phyloP scores from a whole-genome alignment of 2,888 invertebrate species.

The Microctonus brassicae region DNA sequence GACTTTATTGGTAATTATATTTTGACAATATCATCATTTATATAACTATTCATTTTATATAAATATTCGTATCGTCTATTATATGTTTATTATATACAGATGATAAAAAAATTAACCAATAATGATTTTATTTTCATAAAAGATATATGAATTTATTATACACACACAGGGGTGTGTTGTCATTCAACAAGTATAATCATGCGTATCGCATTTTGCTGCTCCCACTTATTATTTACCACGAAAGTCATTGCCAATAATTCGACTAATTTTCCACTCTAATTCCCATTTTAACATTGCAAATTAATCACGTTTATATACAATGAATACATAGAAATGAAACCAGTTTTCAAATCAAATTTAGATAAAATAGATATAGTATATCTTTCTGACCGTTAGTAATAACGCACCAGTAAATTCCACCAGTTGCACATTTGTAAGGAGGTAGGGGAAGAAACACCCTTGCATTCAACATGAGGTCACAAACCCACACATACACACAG shows the following conservation, averaged over 20 bases:
- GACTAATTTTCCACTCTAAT: neutral
- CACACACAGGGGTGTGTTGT: constrained; percentile 16
- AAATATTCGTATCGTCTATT: too few relatives aligned
- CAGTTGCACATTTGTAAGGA: constrained; percentile 57
- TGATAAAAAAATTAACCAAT: too few relatives aligned
- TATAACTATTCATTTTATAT: too few relatives aligned
- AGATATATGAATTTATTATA: too few relatives aligned
- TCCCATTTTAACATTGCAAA: neutral
- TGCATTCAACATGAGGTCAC: constrained; percentile 32
- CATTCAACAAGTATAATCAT: constrained; percentile 12
- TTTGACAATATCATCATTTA: too few relatives aligned
- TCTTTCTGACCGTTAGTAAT: neutral
- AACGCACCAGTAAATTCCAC: constrained; percentile 54
- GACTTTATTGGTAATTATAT: constrained; percentile 83
- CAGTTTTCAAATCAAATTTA: neutral
- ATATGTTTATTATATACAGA: too few relatives aligned
- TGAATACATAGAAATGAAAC: neutral
- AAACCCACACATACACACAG: constrained; percentile 12
- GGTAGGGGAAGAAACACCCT: constrained; percentile 37
- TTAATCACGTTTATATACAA: neutral
- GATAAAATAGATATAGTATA: neutral
- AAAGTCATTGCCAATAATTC: neutral
- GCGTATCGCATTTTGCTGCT: constrained; percentile 10
- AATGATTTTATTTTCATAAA: too few relatives aligned
- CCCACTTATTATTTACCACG: neutral